Percentiles rank a stretch among this genome's conserved stretches.
These are phyloP conservation scores for Propithecus deckenii DNA, from an alignment of 2,797 vertebrate species.

Conservation along the genomic window DNA sequence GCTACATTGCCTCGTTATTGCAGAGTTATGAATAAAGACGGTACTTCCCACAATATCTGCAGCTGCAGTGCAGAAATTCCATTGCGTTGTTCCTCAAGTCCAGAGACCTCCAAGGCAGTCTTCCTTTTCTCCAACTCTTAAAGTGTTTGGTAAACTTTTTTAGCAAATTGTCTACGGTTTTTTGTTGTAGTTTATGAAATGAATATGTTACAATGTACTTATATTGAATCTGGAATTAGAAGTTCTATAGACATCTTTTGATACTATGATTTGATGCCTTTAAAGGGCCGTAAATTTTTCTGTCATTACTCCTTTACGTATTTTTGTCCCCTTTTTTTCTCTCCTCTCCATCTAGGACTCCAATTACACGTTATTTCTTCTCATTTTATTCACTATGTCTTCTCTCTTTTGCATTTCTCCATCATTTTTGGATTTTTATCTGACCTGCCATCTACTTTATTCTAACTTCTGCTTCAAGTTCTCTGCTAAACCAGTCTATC, in stretches of 20 bases:
- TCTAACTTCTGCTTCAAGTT: background rate
- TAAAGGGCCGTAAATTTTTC: background rate
- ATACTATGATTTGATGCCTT: background rate
- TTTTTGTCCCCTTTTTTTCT: background rate
- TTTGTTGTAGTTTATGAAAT: background rate
- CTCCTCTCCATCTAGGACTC: background rate
- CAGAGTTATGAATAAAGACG: background rate
- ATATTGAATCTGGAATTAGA: background rate
- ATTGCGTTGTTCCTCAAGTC: background rate
- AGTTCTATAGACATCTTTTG: background rate
- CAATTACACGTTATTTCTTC: background rate
- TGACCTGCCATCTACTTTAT: background rate
- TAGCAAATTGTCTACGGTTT: background rate
- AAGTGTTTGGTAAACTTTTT: background rate
- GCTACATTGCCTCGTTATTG: background rate
- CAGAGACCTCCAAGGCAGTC: background rate
- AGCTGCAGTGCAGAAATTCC: background rate
- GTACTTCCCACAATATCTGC: background rate
- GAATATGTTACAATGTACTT: background rate
- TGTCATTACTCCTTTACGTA: background rate
- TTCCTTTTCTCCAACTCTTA: background rate
- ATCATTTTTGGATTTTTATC: background rate
- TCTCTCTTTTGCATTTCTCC: background rate
- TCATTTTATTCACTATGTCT: background rate
- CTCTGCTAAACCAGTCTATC: background rate